Conservation (phyloP, 2,797 vertebrate species). For the Gymnothorax reevesii region DNA sequence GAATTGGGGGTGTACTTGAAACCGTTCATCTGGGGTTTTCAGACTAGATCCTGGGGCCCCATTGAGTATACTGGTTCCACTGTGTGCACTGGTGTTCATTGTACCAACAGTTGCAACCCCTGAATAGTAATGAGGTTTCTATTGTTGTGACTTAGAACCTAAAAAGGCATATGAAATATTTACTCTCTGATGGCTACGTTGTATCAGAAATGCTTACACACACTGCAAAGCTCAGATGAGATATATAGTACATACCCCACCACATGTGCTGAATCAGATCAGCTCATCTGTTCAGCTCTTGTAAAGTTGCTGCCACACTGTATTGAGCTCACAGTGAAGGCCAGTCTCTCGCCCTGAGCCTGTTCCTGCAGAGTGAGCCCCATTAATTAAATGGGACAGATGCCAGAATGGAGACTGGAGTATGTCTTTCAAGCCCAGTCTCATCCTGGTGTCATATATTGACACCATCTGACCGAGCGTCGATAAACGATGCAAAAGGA, state of each 20-base stretch:
- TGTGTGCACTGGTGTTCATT: neutral
- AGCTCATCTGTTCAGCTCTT: neutral
- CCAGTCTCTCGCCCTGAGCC: neutral
- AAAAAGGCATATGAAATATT: neutral
- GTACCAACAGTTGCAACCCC: neutral
- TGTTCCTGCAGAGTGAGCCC: neutral
- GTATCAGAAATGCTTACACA: neutral
- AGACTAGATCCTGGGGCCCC: neutral
- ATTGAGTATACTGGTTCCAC: neutral
- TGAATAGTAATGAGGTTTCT: neutral
- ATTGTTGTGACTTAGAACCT: neutral
- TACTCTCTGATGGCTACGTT: neutral
- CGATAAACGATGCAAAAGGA: too few species aligned
- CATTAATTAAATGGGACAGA: neutral
- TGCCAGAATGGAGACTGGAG: conserved; percentile 15
- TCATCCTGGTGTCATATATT: too few species aligned
- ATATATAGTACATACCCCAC: neutral
- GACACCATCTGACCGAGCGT: too few species aligned
- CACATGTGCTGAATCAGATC: neutral
- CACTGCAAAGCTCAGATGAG: neutral
- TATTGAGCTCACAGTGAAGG: neutral
- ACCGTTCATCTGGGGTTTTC: neutral
- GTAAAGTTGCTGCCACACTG: neutral
- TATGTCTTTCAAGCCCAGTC: too few species aligned
- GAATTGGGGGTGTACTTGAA: neutral